Conservation (phyloP, 2,113 vertebrate species). For the Gila orcuttii region DNA sequence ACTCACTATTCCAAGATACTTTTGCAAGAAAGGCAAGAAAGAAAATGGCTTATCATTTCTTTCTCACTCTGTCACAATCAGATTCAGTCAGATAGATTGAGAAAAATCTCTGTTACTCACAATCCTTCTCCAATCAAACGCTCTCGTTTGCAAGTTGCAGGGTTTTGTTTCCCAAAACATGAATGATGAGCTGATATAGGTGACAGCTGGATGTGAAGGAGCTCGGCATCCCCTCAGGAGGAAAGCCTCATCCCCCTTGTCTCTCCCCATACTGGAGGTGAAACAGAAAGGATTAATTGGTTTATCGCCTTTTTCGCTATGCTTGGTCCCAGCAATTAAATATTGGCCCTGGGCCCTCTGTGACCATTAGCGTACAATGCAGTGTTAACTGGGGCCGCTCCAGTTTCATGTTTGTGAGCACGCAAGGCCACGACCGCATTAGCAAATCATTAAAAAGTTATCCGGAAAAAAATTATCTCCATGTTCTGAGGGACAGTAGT, state of each 20-base stretch:
- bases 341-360: slow-evolving; percentile 68
- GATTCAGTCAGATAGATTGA: neutral
- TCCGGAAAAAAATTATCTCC: neutral
- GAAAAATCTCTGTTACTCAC: neutral
- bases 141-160: slow-evolving; percentile 18
- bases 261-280: slow-evolving; percentile 60
- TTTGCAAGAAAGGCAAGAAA: neutral
- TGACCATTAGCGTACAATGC: slow-evolving; percentile 63
- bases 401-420: slow-evolving; percentile 22
- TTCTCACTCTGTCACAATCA: neutral
- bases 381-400: neutral
- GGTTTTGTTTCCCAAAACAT: slow-evolving; percentile 32
- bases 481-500: neutral
- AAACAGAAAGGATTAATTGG: slow-evolving; percentile 72
- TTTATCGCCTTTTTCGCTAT: slow-evolving; percentile 70
- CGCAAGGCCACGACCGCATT: slow-evolving; percentile 15
- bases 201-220: slow-evolving; percentile 44
- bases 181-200: slow-evolving; percentile 28
- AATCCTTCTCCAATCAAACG: slow-evolving; percentile 1
- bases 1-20: neutral
- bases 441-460: slow-evolving; percentile 8
- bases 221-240: slow-evolving; percentile 58
- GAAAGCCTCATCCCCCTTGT: slow-evolving; percentile 31
- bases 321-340: slow-evolving; percentile 75
- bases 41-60: neutral